Conservation (phyloP, 2,888 invertebrate genomes). For the Augiades crinisus region DNA sequence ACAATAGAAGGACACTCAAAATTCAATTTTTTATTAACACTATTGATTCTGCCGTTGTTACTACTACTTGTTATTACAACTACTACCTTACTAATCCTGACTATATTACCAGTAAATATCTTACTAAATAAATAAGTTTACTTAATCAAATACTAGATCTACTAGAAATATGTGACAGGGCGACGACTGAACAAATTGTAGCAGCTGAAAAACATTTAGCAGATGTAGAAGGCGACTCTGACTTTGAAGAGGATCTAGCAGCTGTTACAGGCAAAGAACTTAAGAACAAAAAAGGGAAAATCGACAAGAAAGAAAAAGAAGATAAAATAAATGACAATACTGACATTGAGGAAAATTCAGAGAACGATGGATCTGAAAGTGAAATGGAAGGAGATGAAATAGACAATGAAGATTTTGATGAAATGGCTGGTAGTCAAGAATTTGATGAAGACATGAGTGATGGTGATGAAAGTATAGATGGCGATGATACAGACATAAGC, state of each 20-base stretch:
- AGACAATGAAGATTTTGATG: slow-evolving; percentile 27
- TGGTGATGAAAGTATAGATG: slow-evolving; percentile 30
- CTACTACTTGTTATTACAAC: no score
- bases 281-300: slow-evolving; percentile 41
- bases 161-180: slow-evolving; percentile 87
- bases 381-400: slow-evolving; percentile 25
- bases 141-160: slow-evolving; percentile 70
- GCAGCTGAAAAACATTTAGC: slow-evolving; percentile 83
- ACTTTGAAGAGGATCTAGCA: slow-evolving; percentile 84
- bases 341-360: slow-evolving; percentile 11
- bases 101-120: no score
- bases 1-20: no score
- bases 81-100: background rate
- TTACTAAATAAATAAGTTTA: background rate
- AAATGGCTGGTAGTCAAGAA: slow-evolving; percentile 19
- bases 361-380: slow-evolving; percentile 28
- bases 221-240: slow-evolving; percentile 79
- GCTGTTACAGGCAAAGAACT: slow-evolving; percentile 74
- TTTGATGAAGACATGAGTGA: slow-evolving; percentile 19
- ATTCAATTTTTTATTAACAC: no score
- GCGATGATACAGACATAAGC: no score
- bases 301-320: slow-evolving; percentile 31
- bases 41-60: no score
- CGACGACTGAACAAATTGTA: slow-evolving; percentile 82
- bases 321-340: slow-evolving; percentile 17